These are phyloP conservation scores for Lepus europaeus DNA, from an alignment of 2,113 vertebrate species.

Conservation along the genomic window DNA sequence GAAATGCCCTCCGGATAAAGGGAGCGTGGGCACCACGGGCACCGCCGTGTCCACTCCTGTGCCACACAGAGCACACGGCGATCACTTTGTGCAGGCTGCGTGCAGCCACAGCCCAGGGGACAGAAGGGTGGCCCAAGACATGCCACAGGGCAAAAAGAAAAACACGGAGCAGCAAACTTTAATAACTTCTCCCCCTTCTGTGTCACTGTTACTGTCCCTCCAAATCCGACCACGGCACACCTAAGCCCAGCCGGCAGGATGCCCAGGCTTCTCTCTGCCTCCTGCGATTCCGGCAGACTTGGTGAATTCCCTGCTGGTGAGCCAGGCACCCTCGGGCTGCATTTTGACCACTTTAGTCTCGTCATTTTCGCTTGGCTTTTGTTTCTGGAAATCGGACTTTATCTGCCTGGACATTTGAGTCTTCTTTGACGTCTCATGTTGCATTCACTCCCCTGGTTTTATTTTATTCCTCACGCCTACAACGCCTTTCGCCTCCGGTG, in stretches of 20 bases:
- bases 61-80: rapidly evolving
- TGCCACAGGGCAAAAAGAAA: neutral
- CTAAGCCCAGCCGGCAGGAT: neutral
- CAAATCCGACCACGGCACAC: neutral
- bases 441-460: neutral
- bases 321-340: neutral
- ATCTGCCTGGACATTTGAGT: neutral
- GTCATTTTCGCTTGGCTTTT: neutral
- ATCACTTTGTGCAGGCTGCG: rapidly evolving
- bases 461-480: neutral
- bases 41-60: neutral
- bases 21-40: too few relatives aligned
- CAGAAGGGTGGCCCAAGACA: neutral
- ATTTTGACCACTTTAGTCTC: too few relatives aligned
- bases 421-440: neutral
- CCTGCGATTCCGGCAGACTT: too few relatives aligned
- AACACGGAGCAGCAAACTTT: rapidly evolving
- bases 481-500: neutral
- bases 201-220: neutral
- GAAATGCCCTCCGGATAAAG: neutral
- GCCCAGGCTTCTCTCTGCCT: neutral
- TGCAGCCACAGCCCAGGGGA: neutral
- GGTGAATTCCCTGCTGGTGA: neutral
- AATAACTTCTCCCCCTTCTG: too few relatives aligned
- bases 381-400: neutral